phyloP scores from a whole-genome alignment of 30 jellyfish, hydroid and myxozoan genomes.

The Cassiopea andromeda region DNA sequence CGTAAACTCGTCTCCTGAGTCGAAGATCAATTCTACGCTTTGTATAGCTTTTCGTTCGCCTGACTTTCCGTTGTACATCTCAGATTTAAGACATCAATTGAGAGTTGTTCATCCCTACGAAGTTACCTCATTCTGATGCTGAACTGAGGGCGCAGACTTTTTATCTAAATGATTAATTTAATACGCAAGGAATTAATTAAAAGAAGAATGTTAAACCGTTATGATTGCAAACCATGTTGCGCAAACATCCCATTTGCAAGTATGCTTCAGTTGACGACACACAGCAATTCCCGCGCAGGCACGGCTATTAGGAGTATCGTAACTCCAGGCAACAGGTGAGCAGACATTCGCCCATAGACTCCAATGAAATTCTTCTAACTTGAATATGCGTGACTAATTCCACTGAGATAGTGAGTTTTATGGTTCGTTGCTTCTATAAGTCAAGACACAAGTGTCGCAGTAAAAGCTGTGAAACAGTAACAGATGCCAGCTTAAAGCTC shows the following conservation, averaged over 20 bases:
- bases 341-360: neutral
- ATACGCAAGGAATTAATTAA: neutral
- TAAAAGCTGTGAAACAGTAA: neutral
- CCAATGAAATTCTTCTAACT: neutral
- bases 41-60: slow-evolving; percentile 46
- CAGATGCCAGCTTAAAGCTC: neutral
- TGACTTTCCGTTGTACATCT: neutral
- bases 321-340: neutral
- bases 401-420: neutral
- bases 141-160: neutral
- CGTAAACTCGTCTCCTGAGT: slow-evolving; percentile 62
- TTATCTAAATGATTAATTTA: neutral
- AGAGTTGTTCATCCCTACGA: neutral
- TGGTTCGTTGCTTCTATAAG: neutral
- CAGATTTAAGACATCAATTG: neutral
- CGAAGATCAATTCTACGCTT: slow-evolving; percentile 65
- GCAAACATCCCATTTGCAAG: neutral
- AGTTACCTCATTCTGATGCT: neutral
- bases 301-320: neutral
- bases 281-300: neutral
- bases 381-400: neutral
- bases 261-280: neutral
- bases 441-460: neutral
- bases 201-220: neutral
- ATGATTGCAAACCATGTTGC: neutral